A percentile compares a stretch with the other conserved stretches of the same genome.
phyloP scores from a whole-genome alignment of 2,888 invertebrate genomes.

The Sericinus montela region DNA sequence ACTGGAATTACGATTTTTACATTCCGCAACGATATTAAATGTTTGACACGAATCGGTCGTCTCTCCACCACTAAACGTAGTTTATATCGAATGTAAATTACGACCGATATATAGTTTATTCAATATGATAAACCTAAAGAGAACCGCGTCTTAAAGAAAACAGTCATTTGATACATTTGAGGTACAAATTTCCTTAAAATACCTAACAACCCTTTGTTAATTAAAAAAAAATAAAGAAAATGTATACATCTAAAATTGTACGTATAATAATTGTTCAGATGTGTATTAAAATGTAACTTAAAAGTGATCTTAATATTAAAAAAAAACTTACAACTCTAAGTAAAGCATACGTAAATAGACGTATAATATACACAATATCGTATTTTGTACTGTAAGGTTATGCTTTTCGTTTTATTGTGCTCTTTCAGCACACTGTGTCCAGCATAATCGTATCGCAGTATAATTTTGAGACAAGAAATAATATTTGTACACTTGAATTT shows the following conservation, averaged over 20 bases:
- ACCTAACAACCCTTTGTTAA: constrained; percentile 27
- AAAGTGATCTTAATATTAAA: constrained; percentile 38
- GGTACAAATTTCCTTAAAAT: constrained; percentile 58
- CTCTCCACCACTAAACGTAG: background rate
- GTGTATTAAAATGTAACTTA: constrained; percentile 36
- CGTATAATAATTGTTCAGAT: constrained; percentile 49
- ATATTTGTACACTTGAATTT: constrained; percentile 21
- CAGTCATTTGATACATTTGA: constrained; percentile 54
- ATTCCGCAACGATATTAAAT: background rate
- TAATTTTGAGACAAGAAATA: constrained; percentile 7
- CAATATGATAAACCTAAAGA: constrained; percentile 30
- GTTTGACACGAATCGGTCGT: background rate
- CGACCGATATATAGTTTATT: background rate
- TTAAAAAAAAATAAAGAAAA: constrained; percentile 19
- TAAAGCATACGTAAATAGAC: constrained; percentile 71
- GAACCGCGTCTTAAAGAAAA: constrained; percentile 36
- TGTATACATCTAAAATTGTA: constrained; percentile 45
- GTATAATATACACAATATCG: constrained; percentile 66
- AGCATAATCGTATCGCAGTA: constrained; percentile 19
- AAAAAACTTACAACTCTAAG: constrained; percentile 55
- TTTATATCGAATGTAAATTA: background rate
- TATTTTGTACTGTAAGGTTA: constrained; percentile 77
- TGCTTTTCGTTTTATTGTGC: constrained; percentile 22
- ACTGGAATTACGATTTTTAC: background rate
- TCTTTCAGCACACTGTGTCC: constrained; percentile 8